phyloP scores from a whole-genome alignment of 2,888 invertebrate genomes.

The Microplitis deprimator region DNA sequence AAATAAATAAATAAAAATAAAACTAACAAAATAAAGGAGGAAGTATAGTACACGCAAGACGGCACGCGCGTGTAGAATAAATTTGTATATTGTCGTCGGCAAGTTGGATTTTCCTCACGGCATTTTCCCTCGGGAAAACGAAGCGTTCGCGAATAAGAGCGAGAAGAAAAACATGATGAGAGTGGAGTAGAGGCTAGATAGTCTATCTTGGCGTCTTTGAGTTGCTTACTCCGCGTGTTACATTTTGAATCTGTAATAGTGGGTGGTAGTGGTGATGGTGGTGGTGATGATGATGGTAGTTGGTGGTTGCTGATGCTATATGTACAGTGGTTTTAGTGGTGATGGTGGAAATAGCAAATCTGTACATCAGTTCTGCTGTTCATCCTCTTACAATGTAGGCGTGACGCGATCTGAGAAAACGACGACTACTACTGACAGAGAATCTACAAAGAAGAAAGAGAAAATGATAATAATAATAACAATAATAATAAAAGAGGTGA shows the following conservation, averaged over 20 bases:
- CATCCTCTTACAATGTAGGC: neutral
- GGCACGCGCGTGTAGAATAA: conserved; percentile 55
- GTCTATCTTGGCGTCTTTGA: conserved; percentile 52
- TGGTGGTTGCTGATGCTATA: conserved; percentile 6
- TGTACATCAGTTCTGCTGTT: neutral
- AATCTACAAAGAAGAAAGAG: conserved; percentile 37
- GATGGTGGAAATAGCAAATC: neutral
- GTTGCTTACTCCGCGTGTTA: conserved; percentile 54
- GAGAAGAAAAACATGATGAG: conserved; percentile 16
- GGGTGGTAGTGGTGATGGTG: conserved; percentile 32
- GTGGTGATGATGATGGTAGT: conserved; percentile 29
- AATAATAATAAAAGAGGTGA: neutral
- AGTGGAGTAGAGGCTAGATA: conserved; percentile 43
- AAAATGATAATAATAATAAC: conserved; percentile 35
- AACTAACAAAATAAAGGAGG: conserved; percentile 19
- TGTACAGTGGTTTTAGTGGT: neutral
- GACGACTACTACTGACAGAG: neutral
- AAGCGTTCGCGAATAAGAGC: conserved; percentile 30
- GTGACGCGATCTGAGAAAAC: conserved; percentile 10
- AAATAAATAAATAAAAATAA: too few species aligned
- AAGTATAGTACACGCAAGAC: conserved; percentile 40
- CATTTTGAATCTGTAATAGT: conserved; percentile 52
- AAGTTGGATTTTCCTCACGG: conserved; percentile 53
- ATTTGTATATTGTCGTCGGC: conserved; percentile 55
- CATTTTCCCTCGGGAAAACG: conserved; percentile 43